phyloP scores from a whole-genome alignment of 2,797 vertebrate species.

The Hypotaenidia philippensis region DNA sequence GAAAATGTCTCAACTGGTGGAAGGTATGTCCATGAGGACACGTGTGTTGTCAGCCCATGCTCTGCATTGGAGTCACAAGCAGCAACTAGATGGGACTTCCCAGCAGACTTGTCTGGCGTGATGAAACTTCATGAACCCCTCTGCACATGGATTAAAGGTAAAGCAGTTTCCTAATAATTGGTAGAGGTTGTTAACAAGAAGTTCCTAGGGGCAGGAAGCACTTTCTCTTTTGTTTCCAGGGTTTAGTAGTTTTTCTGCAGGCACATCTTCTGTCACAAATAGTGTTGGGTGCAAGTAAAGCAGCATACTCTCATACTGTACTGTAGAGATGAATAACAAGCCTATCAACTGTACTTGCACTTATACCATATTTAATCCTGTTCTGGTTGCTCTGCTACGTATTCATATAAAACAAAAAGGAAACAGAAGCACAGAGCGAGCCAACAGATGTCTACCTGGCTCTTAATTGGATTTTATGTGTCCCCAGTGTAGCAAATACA shows the following conservation, averaged over 20 bases:
- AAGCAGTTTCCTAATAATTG: not conserved
- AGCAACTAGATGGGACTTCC: not conserved
- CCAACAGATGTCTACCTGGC: conserved; percentile 69
- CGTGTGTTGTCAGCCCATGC: rapidly evolving
- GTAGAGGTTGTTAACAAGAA: not conserved
- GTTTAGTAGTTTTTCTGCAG: not conserved
- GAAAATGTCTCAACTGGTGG: not conserved
- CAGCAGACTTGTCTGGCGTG: not conserved
- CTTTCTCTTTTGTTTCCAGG: not conserved
- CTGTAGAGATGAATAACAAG: not conserved
- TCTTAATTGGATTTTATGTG: conserved; percentile 51
- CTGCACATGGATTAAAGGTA: not conserved
- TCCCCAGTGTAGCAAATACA: conserved; percentile 54
- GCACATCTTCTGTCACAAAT: not conserved
- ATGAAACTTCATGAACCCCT: not conserved
- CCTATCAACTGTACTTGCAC: not conserved
- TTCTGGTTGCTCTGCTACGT: conserved; percentile 60
- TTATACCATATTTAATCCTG: conserved; percentile 28
- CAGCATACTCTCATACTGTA: not conserved
- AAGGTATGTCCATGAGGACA: not conserved
- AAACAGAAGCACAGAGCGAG: conserved; percentile 67
- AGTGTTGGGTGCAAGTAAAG: not conserved
- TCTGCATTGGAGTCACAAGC: not conserved
- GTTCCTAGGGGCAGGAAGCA: not conserved
- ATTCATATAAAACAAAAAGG: conserved; percentile 34